Percentiles rank a stretch among this genome's conserved stretches.
phyloP scores from a whole-genome alignment of 2,888 invertebrate genomes.

The Ryuthela nishihirai region DNA sequence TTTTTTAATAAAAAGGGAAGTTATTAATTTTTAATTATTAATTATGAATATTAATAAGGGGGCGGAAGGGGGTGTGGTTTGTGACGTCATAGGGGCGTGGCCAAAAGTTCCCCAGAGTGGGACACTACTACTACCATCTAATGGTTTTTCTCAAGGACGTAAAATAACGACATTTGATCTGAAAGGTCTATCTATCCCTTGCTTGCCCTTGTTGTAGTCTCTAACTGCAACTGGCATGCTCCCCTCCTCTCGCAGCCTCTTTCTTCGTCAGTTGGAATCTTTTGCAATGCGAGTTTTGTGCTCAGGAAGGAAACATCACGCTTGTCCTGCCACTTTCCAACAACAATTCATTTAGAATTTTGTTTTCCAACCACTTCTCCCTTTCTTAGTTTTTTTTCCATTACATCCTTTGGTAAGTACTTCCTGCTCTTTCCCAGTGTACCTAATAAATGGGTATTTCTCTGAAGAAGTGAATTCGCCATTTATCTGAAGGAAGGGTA shows the following conservation, averaged over 20 bases:
- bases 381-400: background rate
- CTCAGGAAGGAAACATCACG: no score
- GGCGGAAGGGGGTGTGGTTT: no score
- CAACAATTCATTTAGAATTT: no score
- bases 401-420: slow-evolving; percentile 2
- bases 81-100: no score
- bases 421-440: slow-evolving; percentile 1
- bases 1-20: no score
- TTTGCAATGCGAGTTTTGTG: no score
- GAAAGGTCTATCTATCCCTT: slow-evolving; percentile 16
- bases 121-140: no score
- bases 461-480: no score
- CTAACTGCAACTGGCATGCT: slow-evolving; percentile 5
- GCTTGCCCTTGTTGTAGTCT: slow-evolving; percentile 8
- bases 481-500: background rate
- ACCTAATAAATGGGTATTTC: background rate
- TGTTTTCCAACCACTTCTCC: no score
- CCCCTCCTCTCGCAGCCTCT: background rate
- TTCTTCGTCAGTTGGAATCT: background rate
- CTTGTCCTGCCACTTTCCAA: slow-evolving; percentile 2
- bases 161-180: slow-evolving; percentile 13
- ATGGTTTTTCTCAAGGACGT: slow-evolving; percentile 7
- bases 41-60: no score
- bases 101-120: no score
- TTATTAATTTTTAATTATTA: no score